Base-by-base conservation (phyloP, 1,140 invertebrate genomes). In the Lucilia cuprina region DNA sequence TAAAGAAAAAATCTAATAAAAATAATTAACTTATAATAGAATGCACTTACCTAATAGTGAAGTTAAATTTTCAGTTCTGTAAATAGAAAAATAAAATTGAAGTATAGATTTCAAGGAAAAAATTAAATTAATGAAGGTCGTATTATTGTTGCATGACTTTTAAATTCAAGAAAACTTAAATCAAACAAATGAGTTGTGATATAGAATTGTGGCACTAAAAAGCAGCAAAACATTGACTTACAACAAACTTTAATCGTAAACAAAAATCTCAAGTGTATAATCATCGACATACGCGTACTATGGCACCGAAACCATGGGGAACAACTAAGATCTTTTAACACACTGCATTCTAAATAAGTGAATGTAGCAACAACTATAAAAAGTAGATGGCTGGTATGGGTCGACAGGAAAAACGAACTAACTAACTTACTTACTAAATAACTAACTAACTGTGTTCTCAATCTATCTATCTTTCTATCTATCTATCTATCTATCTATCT, bases 281-380 rank as follows among this genome's bases (percentile, higher is more conserved):
- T 41, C 35, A 49, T n/a, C 55, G 41, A 83, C 21, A 83, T 12
- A 70, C 17, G 0, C 49, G 35, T 21, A 89, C 89, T 41, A 8
- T 41, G 3, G 35, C 35, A 41, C 35, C 35, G 35, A 55, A 55
- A 55, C 50, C 50, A 55, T 13, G 10, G 14, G 50, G 50, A 55
- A 55, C 50, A 55, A 12, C 50, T 8, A 55, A 55, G 50, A 55
- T 55, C 50, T 55, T 55, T 55, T 17, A 55, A 55, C 50, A 55
- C 50, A 55, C 10, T 55, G 50, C 10, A 55, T 55, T 55, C 50
- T 55, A 13, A 41, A 41, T 41, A 41, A 41, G 8, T 41, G 8
- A 41, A 41, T 41, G 35, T 8, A 41, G 35, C 35, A 41, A 41
- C 3, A 5, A 41, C 35, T 5, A 41, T 8, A 41, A 41, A 3